Conservation (phyloP, 2,888 invertebrate species). For the Drosophila paramelanica region DNA sequence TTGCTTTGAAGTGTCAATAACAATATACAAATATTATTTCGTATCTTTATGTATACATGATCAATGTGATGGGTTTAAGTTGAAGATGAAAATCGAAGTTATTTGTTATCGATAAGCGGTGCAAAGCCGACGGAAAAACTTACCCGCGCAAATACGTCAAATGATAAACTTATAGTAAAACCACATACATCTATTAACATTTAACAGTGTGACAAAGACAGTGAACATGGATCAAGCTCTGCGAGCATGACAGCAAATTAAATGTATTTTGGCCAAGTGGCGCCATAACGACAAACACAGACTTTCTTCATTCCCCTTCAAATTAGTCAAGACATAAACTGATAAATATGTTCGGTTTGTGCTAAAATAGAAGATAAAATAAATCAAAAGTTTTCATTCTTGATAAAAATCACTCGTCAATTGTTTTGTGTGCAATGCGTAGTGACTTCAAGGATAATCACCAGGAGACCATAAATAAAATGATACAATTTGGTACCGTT, state of each 20-base stretch:
- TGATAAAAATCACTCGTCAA: conserved; percentile 83
- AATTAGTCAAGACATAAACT: background rate
- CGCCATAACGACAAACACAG: conserved; percentile 39
- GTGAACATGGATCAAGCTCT: conserved; percentile 48
- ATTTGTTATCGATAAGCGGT: conserved; percentile 25
- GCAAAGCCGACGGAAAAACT: conserved; percentile 70
- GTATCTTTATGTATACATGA: conserved; percentile 7
- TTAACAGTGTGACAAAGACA: conserved; percentile 13
- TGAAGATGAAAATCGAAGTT: conserved; percentile 36
- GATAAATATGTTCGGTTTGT: conserved; percentile 41
- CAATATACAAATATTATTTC: conserved; percentile 10
- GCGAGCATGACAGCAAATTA: conserved; percentile 49
- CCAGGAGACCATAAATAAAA: conserved; percentile 86
- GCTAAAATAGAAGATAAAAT: conserved; percentile 15
- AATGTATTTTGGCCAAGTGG: conserved; percentile 48
- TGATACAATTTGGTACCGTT: conserved; percentile 88
- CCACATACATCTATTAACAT: background rate
- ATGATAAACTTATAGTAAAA: conserved; percentile 9
- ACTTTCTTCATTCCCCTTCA: conserved; percentile 5
- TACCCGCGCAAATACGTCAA: conserved; percentile 15
- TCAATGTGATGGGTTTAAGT: conserved; percentile 25
- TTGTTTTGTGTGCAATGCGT: conserved; percentile 85
- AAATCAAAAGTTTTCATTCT: conserved; percentile 45
- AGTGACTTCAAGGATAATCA: conserved; percentile 85
- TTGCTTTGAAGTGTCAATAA: conserved; percentile 42